phyloP scores from a whole-genome alignment of 92 coral and sea anemone species.

The Phenganax marumi region DNA sequence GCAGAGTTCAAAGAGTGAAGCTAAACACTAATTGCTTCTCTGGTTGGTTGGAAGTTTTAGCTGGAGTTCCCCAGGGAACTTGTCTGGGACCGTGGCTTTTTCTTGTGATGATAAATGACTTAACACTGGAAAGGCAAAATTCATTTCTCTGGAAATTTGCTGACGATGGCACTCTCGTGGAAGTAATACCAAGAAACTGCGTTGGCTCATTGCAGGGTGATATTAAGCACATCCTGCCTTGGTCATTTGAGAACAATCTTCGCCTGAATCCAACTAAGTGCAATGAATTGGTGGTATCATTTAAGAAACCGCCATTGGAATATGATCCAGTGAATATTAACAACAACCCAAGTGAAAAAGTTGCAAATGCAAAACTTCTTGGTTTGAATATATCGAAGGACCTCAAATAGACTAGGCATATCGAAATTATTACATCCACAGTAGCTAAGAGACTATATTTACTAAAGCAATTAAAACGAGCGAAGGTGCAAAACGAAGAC shows the following conservation, averaged over 20 bases:
- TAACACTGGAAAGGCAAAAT: not conserved
- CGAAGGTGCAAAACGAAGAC: not conserved
- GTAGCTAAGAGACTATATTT: not conserved
- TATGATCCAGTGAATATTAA: not conserved
- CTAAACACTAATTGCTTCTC: not conserved
- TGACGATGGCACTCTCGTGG: not conserved
- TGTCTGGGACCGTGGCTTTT: constrained; percentile 5
- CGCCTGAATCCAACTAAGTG: not conserved
- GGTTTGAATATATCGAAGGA: not conserved
- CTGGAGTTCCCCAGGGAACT: constrained; percentile 1
- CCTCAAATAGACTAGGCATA: not conserved
- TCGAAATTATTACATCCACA: not conserved
- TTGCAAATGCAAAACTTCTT: not conserved
- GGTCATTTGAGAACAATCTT: too few relatives aligned
- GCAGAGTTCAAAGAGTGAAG: too few relatives aligned
- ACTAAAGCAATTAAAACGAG: not conserved
- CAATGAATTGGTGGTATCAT: not conserved
- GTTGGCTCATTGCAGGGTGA: not conserved
- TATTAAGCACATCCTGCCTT: not conserved
- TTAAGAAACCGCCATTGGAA: not conserved
- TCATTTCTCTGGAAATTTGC: not conserved
- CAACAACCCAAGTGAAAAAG: not conserved
- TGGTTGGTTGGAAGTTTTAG: not conserved
- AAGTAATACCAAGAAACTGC: not conserved
- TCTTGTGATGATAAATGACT: constrained; percentile 5